phyloP scores from a whole-genome alignment of 2,113 vertebrate genomes.

The Rhinolophus sinicus region DNA sequence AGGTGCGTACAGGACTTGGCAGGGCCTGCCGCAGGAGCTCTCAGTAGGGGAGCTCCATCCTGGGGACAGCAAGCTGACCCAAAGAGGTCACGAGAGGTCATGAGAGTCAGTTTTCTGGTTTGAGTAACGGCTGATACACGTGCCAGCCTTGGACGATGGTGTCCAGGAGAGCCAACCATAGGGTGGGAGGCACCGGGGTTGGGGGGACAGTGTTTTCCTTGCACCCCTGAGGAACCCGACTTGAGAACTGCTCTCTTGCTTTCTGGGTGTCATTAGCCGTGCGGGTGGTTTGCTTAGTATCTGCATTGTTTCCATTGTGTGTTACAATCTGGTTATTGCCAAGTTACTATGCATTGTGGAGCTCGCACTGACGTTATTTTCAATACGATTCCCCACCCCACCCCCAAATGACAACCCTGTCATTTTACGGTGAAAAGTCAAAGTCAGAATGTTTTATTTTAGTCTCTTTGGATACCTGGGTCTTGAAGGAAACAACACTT shows the following conservation, averaged over 20 bases:
- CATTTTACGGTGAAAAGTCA: neutral
- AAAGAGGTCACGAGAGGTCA: no score
- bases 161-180: rapidly evolving
- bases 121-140: neutral
- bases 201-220: neutral
- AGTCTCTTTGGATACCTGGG: neutral
- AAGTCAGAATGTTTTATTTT: neutral
- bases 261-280: neutral
- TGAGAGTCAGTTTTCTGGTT: no score
- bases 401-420: neutral
- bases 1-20: neutral
- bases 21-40: neutral
- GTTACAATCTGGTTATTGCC: neutral
- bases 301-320: neutral
- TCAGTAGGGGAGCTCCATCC: neutral
- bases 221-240: neutral
- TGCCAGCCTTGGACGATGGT: neutral
- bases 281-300: neutral
- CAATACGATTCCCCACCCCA: neutral
- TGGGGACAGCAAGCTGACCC: neutral
- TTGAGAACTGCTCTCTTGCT: neutral
- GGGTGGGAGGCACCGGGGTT: rapidly evolving
- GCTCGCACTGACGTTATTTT: neutral
- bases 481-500: neutral
- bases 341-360: neutral